Base-by-base conservation (phyloP, 2,888 invertebrate genomes). In the Caenorhabditis doughertyi region DNA sequence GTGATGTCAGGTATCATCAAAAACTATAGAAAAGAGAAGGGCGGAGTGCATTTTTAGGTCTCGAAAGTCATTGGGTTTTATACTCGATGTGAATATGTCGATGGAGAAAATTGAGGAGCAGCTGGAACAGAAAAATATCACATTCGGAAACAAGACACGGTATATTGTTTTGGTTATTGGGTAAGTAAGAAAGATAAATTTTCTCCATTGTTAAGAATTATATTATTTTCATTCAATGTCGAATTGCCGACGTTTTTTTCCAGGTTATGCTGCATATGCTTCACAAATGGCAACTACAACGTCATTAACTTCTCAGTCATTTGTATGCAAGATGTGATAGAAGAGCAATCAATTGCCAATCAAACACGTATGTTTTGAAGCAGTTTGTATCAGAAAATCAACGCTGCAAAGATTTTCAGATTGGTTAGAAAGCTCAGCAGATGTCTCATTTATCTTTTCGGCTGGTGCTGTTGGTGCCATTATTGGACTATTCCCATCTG, bases 241-340 rank as follows among this genome's bases (percentile, higher is more conserved):
- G n/a, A n/a, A n/a, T n/a, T n/a, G n/a, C n/a, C n/a, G n/a, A n/a
- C n/a, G n/a, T 32, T 32, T 32, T 32, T 32, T 21, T 64, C 29
- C 53, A 77, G 74, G 25, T 39, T 76, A 39, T 76, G 47, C 35
- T 76, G 74, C 21, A 76, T 76, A 21, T 58, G 65, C n/a, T 58
- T 47, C 32, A 76, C 74, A 23, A 76, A 67, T 39, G 74, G 64
- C 23, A 76, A 76, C 51, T 76, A 76, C 35, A 76, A 80, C 9
- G 77, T 62, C 32, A 77, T 84, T 39, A 84, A 84, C 29, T 84
- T 84, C 53, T 83, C 84, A 11, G 82, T 84, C 8, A 84, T 84
- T 49, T 84, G 84, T 39, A 84, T 84, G 84, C 67, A 82, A 18
- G 84, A 84, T 55, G 84, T 84, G 9, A 51, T 76, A 21, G 58